Evolutionary conservation across 2,888 invertebrate genomes (phyloP).

Genomic region (Erannis defoliaria): DNA sequence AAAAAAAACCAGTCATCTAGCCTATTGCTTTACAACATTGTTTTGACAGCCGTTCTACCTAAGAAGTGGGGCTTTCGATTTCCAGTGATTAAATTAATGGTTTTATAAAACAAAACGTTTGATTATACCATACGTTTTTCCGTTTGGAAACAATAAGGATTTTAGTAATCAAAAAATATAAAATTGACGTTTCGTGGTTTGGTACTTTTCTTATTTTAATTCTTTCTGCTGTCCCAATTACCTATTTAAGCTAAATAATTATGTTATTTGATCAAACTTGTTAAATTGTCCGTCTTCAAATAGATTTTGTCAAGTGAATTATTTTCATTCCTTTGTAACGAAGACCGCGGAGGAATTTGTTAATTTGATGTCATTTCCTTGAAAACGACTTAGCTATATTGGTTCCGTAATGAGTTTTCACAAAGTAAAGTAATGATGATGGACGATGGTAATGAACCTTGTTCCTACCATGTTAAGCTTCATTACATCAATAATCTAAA

Average conservation of each 20-base stretch:
- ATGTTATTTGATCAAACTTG: slow-evolving; percentile 13
- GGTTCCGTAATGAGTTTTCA: slow-evolving; percentile 23
- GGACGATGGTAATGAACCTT: not conserved
- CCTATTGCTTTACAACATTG: too few relatives aligned
- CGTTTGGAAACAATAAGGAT: too few relatives aligned
- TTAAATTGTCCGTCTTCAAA: slow-evolving; percentile 26
- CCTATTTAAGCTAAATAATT: slow-evolving; percentile 12
- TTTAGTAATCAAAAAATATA: too few relatives aligned
- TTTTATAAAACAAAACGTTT: too few relatives aligned
- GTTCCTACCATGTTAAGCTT: not conserved
- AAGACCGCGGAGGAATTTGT: slow-evolving; percentile 18
- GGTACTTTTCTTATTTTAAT: too few relatives aligned
- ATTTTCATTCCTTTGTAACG: slow-evolving; percentile 27
- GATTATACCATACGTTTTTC: too few relatives aligned
- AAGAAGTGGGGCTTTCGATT: too few relatives aligned
- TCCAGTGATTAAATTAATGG: too few relatives aligned
- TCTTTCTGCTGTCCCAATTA: too few relatives aligned
- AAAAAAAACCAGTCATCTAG: too few relatives aligned
- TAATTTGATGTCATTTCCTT: slow-evolving; percentile 17
- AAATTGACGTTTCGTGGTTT: too few relatives aligned
- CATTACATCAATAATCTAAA: not conserved
- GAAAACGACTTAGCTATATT: slow-evolving; percentile 18
- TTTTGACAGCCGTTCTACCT: too few relatives aligned
- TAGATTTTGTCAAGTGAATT: slow-evolving; percentile 27
- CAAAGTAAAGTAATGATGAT: slow-evolving; percentile 10